Conservation (phyloP, 2,113 vertebrate species). For the Lophius piscatorius region DNA sequence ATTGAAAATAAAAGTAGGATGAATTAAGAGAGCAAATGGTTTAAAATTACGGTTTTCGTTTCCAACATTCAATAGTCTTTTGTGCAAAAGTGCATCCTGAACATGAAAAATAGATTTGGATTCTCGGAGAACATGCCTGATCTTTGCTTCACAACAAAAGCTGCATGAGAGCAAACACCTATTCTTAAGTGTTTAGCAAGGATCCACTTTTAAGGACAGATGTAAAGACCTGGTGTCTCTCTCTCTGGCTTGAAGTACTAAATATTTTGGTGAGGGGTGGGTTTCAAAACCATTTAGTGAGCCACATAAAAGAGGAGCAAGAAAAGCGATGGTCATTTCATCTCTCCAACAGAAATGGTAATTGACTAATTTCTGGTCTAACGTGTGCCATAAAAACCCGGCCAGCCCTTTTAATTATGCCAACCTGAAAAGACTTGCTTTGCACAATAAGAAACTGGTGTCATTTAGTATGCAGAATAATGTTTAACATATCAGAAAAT, state of each 20-base stretch:
- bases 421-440: constrained; percentile 70
- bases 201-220: constrained; percentile 21
- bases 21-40: too few relatives aligned
- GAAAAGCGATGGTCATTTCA: constrained; percentile 62
- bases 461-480: constrained; percentile 83
- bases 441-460: constrained; percentile 73
- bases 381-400: constrained; percentile 71
- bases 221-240: constrained; percentile 36
- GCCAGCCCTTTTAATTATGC: constrained; percentile 73
- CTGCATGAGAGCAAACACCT: too few relatives aligned
- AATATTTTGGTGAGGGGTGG: constrained; percentile 51
- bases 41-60: too few relatives aligned
- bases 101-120: too few relatives aligned
- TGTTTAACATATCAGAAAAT: constrained; percentile 84
- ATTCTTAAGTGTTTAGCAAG: too few relatives aligned
- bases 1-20: too few relatives aligned
- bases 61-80: too few relatives aligned
- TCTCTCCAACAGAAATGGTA: constrained; percentile 69
- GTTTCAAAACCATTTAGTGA: constrained; percentile 63
- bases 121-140: too few relatives aligned
- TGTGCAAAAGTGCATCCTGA: too few relatives aligned
- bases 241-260: constrained; percentile 41
- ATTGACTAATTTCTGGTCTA: constrained; percentile 75
- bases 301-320: constrained; percentile 56
- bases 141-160: neutral